A percentile compares a stretch with the other conserved stretches of the same genome.
Conservation (phyloP, 2,797 vertebrate genomes). For the Coranthus polyacanthus region DNA sequence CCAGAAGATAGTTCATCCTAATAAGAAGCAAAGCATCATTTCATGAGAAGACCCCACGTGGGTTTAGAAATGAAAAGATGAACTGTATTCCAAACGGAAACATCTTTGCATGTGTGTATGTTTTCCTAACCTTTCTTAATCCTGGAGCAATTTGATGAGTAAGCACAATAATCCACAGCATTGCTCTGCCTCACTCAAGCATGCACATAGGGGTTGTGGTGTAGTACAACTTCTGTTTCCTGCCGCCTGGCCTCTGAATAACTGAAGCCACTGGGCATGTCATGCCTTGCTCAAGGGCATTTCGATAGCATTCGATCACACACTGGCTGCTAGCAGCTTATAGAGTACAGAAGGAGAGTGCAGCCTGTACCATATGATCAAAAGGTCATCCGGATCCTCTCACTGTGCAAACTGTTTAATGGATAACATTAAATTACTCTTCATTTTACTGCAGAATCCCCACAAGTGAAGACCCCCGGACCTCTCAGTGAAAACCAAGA, state of each 20-base stretch:
- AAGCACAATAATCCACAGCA: conserved; percentile 29
- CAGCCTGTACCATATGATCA: no score
- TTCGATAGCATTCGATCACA: conserved; percentile 30
- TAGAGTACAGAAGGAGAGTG: neutral
- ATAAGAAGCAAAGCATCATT: conserved; percentile 31
- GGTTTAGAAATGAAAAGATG: conserved; percentile 25
- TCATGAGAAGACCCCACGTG: conserved; percentile 20
- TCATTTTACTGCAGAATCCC: neutral
- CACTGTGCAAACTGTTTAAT: neutral
- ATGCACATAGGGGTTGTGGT: conserved; percentile 13
- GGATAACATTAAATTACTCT: neutral
- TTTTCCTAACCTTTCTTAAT: conserved; percentile 45
- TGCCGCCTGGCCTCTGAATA: conserved; percentile 18
- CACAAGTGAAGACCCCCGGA: neutral
- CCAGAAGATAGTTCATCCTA: conserved; percentile 11
- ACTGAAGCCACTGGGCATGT: conserved; percentile 17
- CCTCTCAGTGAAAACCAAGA: neutral
- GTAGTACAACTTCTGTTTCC: conserved; percentile 42
- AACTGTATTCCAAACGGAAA: conserved; percentile 25
- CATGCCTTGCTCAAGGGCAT: conserved; percentile 35
- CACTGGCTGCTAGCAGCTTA: neutral
- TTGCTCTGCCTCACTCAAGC: conserved; percentile 22
- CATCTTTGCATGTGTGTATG: conserved; percentile 7
- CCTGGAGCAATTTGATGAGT: conserved; percentile 40
- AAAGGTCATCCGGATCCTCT: conserved; percentile 17